Base-by-base conservation (phyloP, 1,140 invertebrate genomes). In the Ruditapes philippinarum region DNA sequence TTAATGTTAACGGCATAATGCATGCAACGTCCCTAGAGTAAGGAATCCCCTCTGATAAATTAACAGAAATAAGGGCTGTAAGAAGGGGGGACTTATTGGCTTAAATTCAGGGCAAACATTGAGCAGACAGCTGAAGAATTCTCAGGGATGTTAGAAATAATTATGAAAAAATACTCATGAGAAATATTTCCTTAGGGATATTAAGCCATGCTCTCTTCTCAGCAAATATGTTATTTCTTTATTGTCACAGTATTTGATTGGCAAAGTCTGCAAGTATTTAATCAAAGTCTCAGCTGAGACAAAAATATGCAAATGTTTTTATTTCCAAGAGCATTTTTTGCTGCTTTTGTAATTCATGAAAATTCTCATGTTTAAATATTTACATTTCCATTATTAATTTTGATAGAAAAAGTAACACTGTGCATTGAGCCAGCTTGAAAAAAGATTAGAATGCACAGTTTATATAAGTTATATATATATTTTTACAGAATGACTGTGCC, bases 1-100 rank as follows among this genome's bases (percentile, higher is more conserved):
- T 86, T 86, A 76, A 86, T 62, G 51, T 78, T 76, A 86, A 86
- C 54, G 84, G 84, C 84, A 86, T 86, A 86, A 86, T 78, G 84
- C 84, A 86, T 60, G 70, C 60, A 19, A 42, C 22, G 74, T 76
- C 84, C 84, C 70, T 54, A 12, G 83, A 65, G 83, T 49, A 62
- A n/a, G 73, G 36, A 49, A 38, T 51, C 38, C 65, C 38, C 38
- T 70, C 38, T 49, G 65, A 49, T 33, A 65, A 81, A 81, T 62
- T 81, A 62, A 81, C 36, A 81, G 54, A 81, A 81, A 62, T 81
- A 81, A 62, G 60, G 54, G 79, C 49, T 54, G 36, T 36, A 28
- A 65, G 54, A 33, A n/a, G 57, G 28, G 22, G 54, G 1, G 79
- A 57, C 33, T 81, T 62, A 57, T 81, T 81, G 54, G 36, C 74